Evolutionary conservation across 2,113 vertebrate genomes (phyloP), one percentile per base, ranked within the genome.

Genomic region (Vulpes ferrilata): DNA sequence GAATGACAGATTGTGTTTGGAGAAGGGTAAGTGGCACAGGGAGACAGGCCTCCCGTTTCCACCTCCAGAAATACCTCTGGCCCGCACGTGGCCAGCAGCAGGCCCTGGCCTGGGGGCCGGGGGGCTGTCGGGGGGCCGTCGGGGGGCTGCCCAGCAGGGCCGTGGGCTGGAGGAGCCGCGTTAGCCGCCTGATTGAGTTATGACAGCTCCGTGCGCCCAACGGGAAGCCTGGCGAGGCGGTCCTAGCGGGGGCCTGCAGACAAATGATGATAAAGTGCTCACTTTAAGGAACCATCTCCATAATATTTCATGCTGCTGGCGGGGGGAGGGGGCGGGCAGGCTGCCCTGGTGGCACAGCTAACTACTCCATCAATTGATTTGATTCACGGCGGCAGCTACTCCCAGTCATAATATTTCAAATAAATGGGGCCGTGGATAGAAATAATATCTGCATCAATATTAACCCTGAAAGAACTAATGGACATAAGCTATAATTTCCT

Each of bases 361-460:
- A 99, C 99, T 99, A 99, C 99, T 99, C 99, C 99, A 99, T 99
- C 99, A 99, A 99, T 99, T 99, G 99, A 99, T 99, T 99, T 99
- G 99, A 99, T 99, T 99, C 99, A 99, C 99, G 99, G 99, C 99
- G 97, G 98, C 98, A 99, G 99, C 99, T 99, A 99, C 99, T 99
- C 99, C 99, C 99, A 98, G 99, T 99, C 99, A 99, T 99, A 99
- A 99, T 99, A 99, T 99, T 99, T 99, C 99, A 99, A 99, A 99
- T 99, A 99, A 99, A 99, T 99, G 99, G 99, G 99, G 99, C 98
- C 99, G 98, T 99, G 99, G 99, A 99, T 99, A 99, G 99, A 99
- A 99, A 99, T 99, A 99, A 99, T 99, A 99, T 99, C 99, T 99
- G 99, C 99, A 99, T 99, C 99, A 99, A 99, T 99, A 99, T 99